Percentiles rank a stretch among this genome's conserved stretches.
Conservation (phyloP, 2,113 vertebrate genomes). For the Paedocypris sp. region DNA sequence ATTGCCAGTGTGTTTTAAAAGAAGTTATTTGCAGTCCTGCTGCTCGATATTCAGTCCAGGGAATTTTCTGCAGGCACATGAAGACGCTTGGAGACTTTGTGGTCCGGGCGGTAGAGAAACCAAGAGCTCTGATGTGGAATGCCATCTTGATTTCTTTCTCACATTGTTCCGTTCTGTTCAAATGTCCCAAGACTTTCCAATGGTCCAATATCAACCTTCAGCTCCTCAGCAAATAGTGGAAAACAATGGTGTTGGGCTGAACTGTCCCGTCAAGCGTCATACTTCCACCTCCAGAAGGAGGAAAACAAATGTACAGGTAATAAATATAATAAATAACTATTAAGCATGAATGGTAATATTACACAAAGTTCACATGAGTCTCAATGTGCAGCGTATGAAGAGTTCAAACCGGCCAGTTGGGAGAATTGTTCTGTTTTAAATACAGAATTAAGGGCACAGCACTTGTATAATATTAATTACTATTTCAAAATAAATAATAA, state of each 20-base stretch:
- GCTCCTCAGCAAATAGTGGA: background rate
- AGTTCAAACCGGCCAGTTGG: conserved; percentile 32
- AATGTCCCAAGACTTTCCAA: no score
- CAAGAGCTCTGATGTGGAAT: no score
- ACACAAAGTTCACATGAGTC: conserved; percentile 22
- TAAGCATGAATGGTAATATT: conserved; percentile 22
- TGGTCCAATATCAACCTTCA: background rate
- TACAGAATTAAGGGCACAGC: no score
- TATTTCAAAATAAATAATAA: no score
- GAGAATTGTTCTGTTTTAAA: no score
- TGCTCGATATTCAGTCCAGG: conserved; percentile 33
- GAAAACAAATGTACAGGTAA: conserved; percentile 40
- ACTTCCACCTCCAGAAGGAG: conserved; percentile 10
- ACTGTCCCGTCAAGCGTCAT: conserved; percentile 17
- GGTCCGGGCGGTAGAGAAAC: conserved; percentile 14
- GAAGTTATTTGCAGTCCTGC: conserved; percentile 47
- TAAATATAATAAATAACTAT: conserved; percentile 54
- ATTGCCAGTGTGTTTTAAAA: conserved; percentile 5
- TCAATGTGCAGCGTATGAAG: conserved; percentile 24
- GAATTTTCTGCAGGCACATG: conserved; percentile 22
- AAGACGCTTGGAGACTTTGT: conserved; percentile 23
- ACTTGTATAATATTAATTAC: no score
- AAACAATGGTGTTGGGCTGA: background rate
- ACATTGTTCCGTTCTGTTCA: no score
- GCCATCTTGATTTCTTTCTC: no score